A percentile compares a stretch with the other conserved stretches of the same genome.
Evolutionary conservation across 2,113 vertebrate genomes (phyloP).

Genomic region (Tenrec ecaudatus): DNA sequence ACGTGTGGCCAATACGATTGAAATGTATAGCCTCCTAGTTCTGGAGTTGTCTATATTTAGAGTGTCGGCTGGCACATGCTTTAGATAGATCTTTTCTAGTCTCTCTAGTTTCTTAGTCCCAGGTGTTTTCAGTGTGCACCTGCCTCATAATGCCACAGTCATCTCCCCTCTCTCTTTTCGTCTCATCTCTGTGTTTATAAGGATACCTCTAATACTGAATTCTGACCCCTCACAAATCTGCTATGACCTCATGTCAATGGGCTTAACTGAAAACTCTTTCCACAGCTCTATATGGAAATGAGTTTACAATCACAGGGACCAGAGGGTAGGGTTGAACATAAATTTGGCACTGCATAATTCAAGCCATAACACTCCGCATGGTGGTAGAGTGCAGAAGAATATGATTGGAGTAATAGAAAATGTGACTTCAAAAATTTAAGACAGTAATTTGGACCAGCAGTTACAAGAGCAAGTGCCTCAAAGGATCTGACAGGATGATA

Average conservation of each 20-base stretch:
- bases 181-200: neutral
- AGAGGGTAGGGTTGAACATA: neutral
- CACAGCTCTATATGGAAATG: neutral
- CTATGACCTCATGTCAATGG: neutral
- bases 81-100: neutral
- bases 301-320: neutral
- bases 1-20: neutral
- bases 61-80: neutral
- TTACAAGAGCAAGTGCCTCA: constrained; percentile 1
- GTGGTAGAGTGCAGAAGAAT: neutral
- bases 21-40: neutral
- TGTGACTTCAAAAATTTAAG: neutral
- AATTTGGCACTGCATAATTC: neutral
- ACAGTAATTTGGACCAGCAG: neutral
- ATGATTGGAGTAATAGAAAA: neutral
- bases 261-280: neutral
- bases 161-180: neutral
- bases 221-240: neutral
- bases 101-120: neutral
- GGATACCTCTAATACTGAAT: neutral
- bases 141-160: neutral
- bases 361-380: neutral
- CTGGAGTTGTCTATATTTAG: neutral
- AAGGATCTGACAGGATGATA: neutral
- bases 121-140: neutral